A percentile compares a stretch with the other conserved stretches of the same genome.
These are phyloP conservation scores for Sphaeramia orbicularis DNA, from an alignment of 2,797 vertebrate species.

Conservation along the genomic window DNA sequence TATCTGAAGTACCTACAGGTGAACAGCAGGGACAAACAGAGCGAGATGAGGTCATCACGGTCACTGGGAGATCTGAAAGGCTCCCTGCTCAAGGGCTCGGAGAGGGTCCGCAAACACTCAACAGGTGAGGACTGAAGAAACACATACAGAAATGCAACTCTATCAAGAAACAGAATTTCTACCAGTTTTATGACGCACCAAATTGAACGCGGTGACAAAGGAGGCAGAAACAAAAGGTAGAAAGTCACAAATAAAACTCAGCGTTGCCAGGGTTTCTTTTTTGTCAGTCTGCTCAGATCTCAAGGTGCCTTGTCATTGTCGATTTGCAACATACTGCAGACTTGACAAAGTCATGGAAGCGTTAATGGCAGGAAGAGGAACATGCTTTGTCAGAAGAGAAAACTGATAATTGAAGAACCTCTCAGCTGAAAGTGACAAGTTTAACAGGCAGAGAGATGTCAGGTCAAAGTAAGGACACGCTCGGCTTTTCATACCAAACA, in stretches of 20 bases:
- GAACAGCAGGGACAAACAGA: constrained; percentile 90
- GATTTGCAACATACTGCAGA: constrained; percentile 32
- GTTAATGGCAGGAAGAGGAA: constrained; percentile 49
- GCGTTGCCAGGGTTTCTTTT: constrained; percentile 19
- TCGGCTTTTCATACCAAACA: constrained; percentile 38
- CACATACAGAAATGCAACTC: neutral
- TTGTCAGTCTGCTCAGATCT: constrained; percentile 23
- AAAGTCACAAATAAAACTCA: neutral
- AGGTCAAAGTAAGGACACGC: constrained; percentile 52
- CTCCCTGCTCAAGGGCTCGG: constrained; percentile 89
- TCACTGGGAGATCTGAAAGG: constrained; percentile 95
- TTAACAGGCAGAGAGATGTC: constrained; percentile 30
- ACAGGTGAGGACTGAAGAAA: constrained; percentile 83
- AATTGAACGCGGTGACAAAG: neutral
- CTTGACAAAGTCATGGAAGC: constrained; percentile 31
- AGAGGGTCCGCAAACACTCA: constrained; percentile 92
- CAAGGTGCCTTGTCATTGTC: constrained; percentile 39
- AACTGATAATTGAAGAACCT: constrained; percentile 40
- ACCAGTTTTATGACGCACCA: neutral
- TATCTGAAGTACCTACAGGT: constrained; percentile 88
- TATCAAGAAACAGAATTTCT: neutral
- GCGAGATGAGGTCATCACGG: constrained; percentile 92
- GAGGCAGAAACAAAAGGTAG: neutral
- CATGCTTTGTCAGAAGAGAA: constrained; percentile 33
- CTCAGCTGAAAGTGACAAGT: constrained; percentile 46